phyloP scores from a whole-genome alignment of 2,797 vertebrate genomes.

The Euphonia xanthogaster region DNA sequence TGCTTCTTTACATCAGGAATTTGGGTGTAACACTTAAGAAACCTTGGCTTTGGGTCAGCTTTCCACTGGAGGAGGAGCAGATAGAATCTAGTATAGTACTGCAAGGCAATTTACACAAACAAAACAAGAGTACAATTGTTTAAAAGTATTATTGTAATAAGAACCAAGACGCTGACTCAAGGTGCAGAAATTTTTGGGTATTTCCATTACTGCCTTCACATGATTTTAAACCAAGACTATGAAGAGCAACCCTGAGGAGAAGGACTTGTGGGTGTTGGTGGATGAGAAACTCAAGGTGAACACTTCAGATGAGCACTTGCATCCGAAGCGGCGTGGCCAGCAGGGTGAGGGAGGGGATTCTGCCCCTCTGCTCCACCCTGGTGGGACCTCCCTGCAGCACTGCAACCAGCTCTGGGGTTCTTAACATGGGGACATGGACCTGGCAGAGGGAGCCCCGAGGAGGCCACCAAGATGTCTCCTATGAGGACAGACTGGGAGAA shows the following conservation, averaged over 20 bases:
- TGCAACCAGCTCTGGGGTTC: background rate
- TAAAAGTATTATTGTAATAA: background rate
- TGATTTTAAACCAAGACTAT: background rate
- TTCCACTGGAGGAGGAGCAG: background rate
- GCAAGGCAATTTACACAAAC: background rate
- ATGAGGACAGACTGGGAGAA: background rate
- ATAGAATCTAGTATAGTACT: background rate
- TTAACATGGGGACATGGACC: rapidly evolving
- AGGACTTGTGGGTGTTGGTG: background rate
- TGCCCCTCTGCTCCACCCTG: background rate
- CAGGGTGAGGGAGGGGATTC: background rate
- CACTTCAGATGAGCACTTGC: background rate
- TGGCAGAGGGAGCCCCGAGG: background rate
- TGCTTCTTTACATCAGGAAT: background rate
- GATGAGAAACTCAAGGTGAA: background rate
- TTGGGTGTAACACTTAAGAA: background rate
- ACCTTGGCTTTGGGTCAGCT: background rate
- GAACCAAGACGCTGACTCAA: background rate
- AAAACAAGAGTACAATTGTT: rapidly evolving
- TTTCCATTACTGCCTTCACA: background rate
- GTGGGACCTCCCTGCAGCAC: too few relatives aligned
- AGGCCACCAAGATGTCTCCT: too few relatives aligned
- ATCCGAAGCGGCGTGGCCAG: rapidly evolving
- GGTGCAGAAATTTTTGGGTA: background rate
- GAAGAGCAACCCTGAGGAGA: background rate